Conservation (phyloP, 2,113 vertebrate species). For the Halcyon malimbica region DNA sequence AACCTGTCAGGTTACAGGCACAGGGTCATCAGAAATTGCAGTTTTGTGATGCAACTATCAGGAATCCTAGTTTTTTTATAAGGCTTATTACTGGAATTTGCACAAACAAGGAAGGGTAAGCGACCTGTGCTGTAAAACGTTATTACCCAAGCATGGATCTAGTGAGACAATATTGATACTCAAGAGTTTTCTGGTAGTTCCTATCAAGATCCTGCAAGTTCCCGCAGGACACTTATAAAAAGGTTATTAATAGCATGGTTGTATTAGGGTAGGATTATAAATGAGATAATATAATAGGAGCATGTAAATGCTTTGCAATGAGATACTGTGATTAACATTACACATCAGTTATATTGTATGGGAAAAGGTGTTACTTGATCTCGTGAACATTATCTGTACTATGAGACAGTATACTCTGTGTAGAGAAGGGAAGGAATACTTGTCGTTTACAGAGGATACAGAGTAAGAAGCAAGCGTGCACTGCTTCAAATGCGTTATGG, state of each 20-base stretch:
- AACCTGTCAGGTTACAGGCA: not conserved
- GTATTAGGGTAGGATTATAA: not conserved
- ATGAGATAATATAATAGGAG: not conserved
- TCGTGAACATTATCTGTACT: not conserved
- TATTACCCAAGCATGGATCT: not conserved
- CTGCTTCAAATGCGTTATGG: not conserved
- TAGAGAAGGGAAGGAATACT: not conserved
- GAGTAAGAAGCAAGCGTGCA: not conserved
- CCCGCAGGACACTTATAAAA: not conserved
- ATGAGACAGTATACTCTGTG: not conserved
- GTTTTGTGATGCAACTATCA: not conserved
- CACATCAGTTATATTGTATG: not conserved
- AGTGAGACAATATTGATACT: not conserved
- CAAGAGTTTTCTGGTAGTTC: not conserved
- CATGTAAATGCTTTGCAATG: not conserved
- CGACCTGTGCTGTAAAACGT: not conserved
- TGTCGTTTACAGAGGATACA: not conserved
- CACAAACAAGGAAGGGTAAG: not conserved
- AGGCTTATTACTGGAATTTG: not conserved
- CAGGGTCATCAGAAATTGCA: not conserved
- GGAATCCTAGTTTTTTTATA: not conserved
- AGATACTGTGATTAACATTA: not conserved
- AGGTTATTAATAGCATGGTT: not conserved
- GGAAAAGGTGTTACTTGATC: not conserved
- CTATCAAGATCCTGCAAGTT: not conserved